Evolutionary conservation across 2,113 vertebrate genomes (phyloP), one percentile per base, ranked within the genome.

Genomic region (Hystrix brachyura): DNA sequence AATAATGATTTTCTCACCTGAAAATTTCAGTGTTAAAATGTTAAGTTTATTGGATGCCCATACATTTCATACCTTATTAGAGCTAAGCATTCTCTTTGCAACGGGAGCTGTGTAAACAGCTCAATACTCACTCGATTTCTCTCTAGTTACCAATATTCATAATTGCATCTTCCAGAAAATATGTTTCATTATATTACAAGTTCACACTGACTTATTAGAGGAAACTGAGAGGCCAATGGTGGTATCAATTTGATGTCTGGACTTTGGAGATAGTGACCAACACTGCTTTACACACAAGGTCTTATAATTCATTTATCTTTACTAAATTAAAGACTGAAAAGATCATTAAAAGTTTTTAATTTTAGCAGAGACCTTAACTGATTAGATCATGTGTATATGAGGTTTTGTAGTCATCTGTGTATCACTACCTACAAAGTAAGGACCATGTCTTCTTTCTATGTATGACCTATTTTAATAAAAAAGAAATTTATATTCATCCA

Each of bases 111-210:
- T 15, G 13, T 13, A 87, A 78, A 81, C 21, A 95, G n/a, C 29
- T 92, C 81, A 86, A 32, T 93, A 92, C 92, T 92, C 6, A 72
- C 34, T 85, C 87, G 43, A 64, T 81, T 94, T 87, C 55, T 96
- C 55, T 95, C 60, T 86, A 76, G 48, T 81, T 92, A 55, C 69
- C 48, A 92, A 87, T 96, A 87, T 95, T 97, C 87, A 90, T 88
- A 97, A 96, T 94, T 90, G 76, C 0, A 46, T 83, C n/a, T 90
- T 76, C 64, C 81, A 85, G 23, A 90, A 96, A 88, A 96, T 88
- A 55, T 38, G 14, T 72, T 76, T 89, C 84, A 55, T 79, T 96
- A 65, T 76, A 67, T 83, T 94, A 79, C 14, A 78, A 87, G 72
- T 79, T 83, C 8, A 91, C 81, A 87, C 65, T 92, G 57, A 81